Conservation (phyloP, 1,140 invertebrate species). For the Druon quercuslanigerum region DNA sequence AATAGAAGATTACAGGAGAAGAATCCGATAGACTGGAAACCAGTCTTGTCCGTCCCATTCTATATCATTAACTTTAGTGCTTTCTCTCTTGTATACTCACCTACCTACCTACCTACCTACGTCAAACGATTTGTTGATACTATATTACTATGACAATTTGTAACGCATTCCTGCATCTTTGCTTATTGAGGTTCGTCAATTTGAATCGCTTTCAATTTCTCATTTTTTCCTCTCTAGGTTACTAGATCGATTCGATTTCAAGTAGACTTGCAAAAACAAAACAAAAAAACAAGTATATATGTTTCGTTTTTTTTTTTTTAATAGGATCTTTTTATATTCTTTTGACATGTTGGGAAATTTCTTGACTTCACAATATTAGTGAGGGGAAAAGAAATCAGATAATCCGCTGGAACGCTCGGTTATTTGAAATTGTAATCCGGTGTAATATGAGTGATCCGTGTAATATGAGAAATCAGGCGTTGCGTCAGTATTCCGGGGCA, state of each 20-base stretch:
- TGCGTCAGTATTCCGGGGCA: no score
- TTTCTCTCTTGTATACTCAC: slow-evolving; percentile 4
- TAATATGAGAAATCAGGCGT: no score
- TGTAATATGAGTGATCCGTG: no score
- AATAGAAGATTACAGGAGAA: neutral
- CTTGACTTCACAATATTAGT: no score
- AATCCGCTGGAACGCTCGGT: no score
- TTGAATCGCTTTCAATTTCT: slow-evolving; percentile 25
- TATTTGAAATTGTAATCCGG: no score
- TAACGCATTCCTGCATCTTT: slow-evolving; percentile 27
- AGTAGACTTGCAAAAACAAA: neutral
- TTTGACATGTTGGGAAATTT: no score
- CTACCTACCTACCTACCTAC: neutral
- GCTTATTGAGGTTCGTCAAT: slow-evolving; percentile 13
- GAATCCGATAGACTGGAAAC: no score
- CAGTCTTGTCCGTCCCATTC: slow-evolving; percentile 23
- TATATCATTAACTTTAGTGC: neutral
- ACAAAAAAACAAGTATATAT: neutral
- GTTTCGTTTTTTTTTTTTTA: neutral
- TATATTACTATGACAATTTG: slow-evolving; percentile 21
- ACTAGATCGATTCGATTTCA: neutral
- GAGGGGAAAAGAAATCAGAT: no score
- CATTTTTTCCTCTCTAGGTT: neutral
- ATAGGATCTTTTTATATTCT: no score
- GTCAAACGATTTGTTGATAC: slow-evolving; percentile 26